Conservation (phyloP, 2,797 vertebrate species). For the Platyrinchus mystaceus region DNA sequence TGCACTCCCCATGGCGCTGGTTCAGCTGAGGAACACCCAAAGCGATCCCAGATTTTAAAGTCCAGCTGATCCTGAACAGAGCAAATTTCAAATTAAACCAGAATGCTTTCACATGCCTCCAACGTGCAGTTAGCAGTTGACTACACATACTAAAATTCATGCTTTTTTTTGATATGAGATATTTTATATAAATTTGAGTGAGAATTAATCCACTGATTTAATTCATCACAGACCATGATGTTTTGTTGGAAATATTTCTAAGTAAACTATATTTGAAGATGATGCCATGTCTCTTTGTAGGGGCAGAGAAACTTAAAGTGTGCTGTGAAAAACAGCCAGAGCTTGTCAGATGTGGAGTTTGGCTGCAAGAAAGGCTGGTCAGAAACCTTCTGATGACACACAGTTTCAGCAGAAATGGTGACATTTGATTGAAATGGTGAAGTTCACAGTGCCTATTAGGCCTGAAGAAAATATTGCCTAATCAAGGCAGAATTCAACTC, state of each 20-base stretch:
- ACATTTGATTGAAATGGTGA: neutral
- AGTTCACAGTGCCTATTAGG: neutral
- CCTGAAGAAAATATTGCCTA: neutral
- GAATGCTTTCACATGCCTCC: conserved; percentile 3
- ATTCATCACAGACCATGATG: neutral
- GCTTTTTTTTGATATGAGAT: neutral
- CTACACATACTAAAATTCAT: neutral
- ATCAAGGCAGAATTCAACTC: neutral
- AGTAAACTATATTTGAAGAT: neutral
- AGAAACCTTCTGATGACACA: neutral
- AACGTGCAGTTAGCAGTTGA: neutral
- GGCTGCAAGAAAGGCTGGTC: neutral
- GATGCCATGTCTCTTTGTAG: neutral
- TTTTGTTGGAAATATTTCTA: neutral
- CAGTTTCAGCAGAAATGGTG: neutral
- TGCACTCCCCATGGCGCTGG: neutral
- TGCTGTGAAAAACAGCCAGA: neutral
- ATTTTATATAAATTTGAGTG: neutral
- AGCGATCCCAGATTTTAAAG: conserved; percentile 58
- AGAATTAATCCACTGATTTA: neutral
- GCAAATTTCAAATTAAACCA: conserved; percentile 42
- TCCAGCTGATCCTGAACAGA: conserved; percentile 19
- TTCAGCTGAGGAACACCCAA: conserved; percentile 58
- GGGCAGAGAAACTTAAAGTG: neutral
- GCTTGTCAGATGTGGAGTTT: neutral